phyloP scores from a whole-genome alignment of 2,888 invertebrate species.

The Cremastinae sp. region DNA sequence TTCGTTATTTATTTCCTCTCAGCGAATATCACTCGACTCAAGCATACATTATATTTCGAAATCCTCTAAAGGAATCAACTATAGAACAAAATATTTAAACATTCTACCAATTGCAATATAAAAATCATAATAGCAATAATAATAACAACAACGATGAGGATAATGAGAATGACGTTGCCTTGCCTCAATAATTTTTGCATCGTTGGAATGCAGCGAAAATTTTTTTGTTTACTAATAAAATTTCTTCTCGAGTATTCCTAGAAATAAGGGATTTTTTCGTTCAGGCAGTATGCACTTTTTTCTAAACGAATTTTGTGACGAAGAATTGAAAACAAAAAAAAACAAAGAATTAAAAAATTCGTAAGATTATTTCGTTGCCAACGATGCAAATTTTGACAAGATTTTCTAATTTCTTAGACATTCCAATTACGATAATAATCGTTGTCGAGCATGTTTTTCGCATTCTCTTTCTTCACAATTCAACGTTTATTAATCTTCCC shows the following conservation, averaged over 20 bases:
- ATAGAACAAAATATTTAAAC: slow-evolving; percentile 42
- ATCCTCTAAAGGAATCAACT: slow-evolving; percentile 49
- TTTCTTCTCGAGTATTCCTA: too few species aligned
- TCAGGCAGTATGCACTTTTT: too few species aligned
- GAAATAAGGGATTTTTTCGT: too few species aligned
- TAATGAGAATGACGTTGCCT: background rate
- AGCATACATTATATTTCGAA: slow-evolving; percentile 24
- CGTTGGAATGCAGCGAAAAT: too few species aligned
- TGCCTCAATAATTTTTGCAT: background rate
- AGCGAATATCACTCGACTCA: slow-evolving; percentile 9
- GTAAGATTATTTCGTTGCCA: background rate
- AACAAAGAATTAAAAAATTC: background rate
- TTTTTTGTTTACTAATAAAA: too few species aligned
- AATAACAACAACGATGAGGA: slow-evolving; percentile 15
- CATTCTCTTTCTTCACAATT: slow-evolving; percentile 13
- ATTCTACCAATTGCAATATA: slow-evolving; percentile 11
- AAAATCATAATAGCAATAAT: background rate
- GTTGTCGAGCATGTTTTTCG: slow-evolving; percentile 37
- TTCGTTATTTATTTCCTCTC: background rate
- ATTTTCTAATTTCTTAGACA: slow-evolving; percentile 37
- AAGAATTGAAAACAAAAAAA: background rate
- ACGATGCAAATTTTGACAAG: background rate
- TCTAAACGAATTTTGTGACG: too few species aligned
- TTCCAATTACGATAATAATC: slow-evolving; percentile 54
- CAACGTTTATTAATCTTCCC: slow-evolving; percentile 7